A percentile compares a stretch with the other conserved stretches of the same genome.
Evolutionary conservation across 2,888 invertebrate species (phyloP).

Genomic region (Drosophila koepferae): DNA sequence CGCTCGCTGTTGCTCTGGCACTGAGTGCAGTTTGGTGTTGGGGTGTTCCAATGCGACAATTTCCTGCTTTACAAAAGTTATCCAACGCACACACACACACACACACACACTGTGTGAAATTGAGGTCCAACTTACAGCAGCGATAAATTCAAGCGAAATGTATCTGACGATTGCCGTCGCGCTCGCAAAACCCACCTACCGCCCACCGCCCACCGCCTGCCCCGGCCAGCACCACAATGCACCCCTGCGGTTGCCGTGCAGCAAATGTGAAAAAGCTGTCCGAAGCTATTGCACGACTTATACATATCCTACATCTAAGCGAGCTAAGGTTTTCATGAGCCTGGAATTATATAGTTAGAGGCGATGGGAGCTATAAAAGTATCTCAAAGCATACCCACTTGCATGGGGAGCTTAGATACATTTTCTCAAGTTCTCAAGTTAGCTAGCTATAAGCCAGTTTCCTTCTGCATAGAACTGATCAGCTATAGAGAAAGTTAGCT

Average conservation of each 20-base stretch:
- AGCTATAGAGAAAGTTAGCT: background rate
- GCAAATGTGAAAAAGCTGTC: conserved; percentile 26
- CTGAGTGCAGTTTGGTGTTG: conserved; percentile 9
- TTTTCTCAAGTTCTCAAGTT: too few relatives aligned
- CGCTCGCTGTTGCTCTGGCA: background rate
- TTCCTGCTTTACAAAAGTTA: conserved; percentile 74
- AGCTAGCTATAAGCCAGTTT: too few relatives aligned
- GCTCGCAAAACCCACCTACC: conserved; percentile 8
- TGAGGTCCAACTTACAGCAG: conserved; percentile 81
- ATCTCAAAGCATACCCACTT: background rate
- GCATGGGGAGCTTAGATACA: background rate
- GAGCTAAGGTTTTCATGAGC: too few relatives aligned
- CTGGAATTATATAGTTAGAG: too few relatives aligned
- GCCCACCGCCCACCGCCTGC: background rate
- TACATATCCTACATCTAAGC: background rate
- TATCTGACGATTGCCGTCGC: conserved; percentile 70
- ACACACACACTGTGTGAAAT: conserved; percentile 34
- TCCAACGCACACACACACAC: conserved; percentile 35
- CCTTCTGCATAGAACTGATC: background rate
- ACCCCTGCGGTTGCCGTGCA: conserved; percentile 71
- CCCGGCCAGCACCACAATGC: background rate
- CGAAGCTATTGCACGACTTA: background rate
- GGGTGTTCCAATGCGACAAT: conserved; percentile 75
- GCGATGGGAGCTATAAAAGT: background rate
- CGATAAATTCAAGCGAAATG: conserved; percentile 83